Percentiles rank a stretch among this genome's conserved stretches.
Conservation (phyloP, 1,140 invertebrate species). For the Hyposmocoma kahamanoa region DNA sequence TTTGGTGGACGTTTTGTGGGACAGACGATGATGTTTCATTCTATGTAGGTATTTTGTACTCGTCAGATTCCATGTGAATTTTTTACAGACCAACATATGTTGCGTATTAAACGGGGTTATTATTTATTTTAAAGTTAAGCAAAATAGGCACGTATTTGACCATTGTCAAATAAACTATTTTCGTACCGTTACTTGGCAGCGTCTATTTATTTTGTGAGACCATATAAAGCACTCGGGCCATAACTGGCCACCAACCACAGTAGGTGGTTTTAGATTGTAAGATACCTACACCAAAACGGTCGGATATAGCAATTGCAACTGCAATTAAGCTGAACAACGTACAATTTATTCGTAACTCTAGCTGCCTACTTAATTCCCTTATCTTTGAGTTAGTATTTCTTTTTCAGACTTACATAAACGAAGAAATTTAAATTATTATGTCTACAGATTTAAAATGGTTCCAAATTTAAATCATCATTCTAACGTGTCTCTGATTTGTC, state of each 20-base stretch:
- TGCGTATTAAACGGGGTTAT: no score
- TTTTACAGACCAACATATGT: no score
- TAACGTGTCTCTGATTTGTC: conserved; percentile 20
- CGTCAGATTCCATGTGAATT: conserved; percentile 9
- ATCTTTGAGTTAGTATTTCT: no score
- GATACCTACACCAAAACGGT: no score
- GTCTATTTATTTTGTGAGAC: no score
- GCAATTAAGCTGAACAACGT: not conserved
- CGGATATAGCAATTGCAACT: not conserved
- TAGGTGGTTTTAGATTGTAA: no score
- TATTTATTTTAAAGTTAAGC: no score
- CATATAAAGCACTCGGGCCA: no score
- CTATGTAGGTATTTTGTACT: not conserved
- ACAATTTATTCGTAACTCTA: not conserved
- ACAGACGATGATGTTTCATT: conserved; percentile 45
- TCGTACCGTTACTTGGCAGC: not conserved
- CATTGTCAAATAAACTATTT: not conserved
- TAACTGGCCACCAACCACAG: no score
- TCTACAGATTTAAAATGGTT: conserved; percentile 2
- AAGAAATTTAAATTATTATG: not conserved
- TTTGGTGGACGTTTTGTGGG: conserved; percentile 57
- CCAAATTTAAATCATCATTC: conserved; percentile 4
- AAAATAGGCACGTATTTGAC: conserved; percentile 2
- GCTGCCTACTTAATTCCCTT: not conserved
- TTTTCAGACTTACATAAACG: no score